Conservation (phyloP, 2,888 invertebrate genomes). For the Sinotaia quadrata region DNA sequence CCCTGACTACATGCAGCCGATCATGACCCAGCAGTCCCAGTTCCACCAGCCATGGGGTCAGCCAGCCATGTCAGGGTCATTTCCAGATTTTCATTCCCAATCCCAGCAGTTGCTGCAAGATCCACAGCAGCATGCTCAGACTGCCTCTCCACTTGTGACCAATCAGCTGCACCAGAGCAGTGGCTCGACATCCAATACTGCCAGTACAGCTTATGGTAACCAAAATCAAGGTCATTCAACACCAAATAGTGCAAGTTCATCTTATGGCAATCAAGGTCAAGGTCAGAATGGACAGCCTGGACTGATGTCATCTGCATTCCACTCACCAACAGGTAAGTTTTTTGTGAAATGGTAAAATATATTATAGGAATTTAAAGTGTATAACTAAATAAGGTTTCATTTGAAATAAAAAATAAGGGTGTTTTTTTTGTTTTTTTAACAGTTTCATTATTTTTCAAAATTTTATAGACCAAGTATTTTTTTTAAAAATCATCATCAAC, state of each 20-base stretch:
- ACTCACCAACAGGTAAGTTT: slow-evolving; percentile 14
- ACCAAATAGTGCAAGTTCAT: neutral
- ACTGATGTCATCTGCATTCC: slow-evolving; percentile 18
- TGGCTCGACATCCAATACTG: neutral
- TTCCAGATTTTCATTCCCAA: slow-evolving; percentile 11
- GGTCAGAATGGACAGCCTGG: slow-evolving; percentile 1
- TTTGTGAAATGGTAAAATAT: too few relatives aligned
- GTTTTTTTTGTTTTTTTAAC: too few relatives aligned
- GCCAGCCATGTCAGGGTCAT: slow-evolving; percentile 6
- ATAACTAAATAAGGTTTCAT: too few relatives aligned
- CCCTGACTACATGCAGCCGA: slow-evolving; percentile 6
- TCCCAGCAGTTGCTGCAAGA: slow-evolving; percentile 8
- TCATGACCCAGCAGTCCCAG: neutral
- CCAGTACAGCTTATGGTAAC: too few relatives aligned
- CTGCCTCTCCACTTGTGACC: neutral
- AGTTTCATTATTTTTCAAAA: too few relatives aligned
- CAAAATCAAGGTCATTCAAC: too few relatives aligned
- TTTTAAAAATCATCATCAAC: too few relatives aligned
- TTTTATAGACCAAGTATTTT: too few relatives aligned
- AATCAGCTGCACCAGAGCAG: neutral
- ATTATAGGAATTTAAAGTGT: too few relatives aligned
- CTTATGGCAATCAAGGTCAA: slow-evolving; percentile 14
- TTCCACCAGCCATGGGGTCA: slow-evolving; percentile 22
- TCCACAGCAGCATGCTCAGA: slow-evolving; percentile 25
- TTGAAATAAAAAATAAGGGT: too few relatives aligned